phyloP scores from a whole-genome alignment of 1,140 invertebrate genomes.

The Heliconius eleuchia region DNA sequence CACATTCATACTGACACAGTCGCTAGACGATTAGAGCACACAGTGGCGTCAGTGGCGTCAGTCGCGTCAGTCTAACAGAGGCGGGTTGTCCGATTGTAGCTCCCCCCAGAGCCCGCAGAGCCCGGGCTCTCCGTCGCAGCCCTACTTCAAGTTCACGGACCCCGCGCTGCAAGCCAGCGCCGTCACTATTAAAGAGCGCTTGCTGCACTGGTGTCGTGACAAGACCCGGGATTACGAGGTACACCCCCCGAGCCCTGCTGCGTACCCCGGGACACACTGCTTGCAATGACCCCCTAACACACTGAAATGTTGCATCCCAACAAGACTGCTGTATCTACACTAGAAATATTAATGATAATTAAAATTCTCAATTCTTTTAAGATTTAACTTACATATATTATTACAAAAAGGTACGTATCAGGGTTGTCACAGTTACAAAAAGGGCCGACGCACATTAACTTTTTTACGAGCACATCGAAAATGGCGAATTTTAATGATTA shows the following conservation, averaged over 20 bases:
- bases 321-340: neutral
- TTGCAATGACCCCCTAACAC: neutral
- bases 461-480: neutral
- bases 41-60: slow-evolving; percentile 32
- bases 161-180: slow-evolving; percentile 92
- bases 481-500: neutral
- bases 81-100: slow-evolving; percentile 77
- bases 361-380: neutral
- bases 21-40: slow-evolving; percentile 41
- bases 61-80: slow-evolving; percentile 49
- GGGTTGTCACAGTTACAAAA: slow-evolving; percentile 7
- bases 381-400: neutral
- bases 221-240: slow-evolving; percentile 98
- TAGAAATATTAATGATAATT: neutral
- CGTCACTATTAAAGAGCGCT: slow-evolving; percentile 96
- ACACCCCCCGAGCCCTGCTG: slow-evolving; percentile 59
- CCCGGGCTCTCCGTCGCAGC: slow-evolving; percentile 82
- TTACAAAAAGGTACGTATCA: slow-evolving; percentile 18
- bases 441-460: slow-evolving; percentile 17
- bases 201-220: slow-evolving; percentile 97
- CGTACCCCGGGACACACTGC: slow-evolving; percentile 25
- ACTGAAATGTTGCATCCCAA: neutral
- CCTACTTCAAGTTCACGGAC: slow-evolving; percentile 93
- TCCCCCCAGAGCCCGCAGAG: slow-evolving; percentile 84
- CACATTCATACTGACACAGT: slow-evolving; percentile 22